Evolutionary conservation across 2,113 vertebrate species (phyloP).

Genomic region (Laterallus jamaicensis): DNA sequence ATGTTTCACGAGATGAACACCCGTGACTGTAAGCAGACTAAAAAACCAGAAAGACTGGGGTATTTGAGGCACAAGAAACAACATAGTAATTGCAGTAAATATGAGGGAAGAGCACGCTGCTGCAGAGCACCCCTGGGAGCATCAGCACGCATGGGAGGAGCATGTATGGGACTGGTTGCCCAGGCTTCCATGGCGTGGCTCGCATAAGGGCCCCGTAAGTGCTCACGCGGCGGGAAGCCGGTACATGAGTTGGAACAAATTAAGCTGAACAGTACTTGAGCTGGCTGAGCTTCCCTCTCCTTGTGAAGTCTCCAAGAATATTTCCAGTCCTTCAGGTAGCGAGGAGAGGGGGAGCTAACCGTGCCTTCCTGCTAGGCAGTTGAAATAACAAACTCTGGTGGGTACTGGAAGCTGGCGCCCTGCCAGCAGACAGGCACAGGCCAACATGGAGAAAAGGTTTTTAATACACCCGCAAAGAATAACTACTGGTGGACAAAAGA

Average conservation of each 20-base stretch:
- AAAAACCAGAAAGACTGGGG: not conserved
- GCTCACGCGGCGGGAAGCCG: fast-evolving
- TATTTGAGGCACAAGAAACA: not conserved
- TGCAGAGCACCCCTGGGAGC: not conserved
- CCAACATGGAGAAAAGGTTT: constrained; percentile 55
- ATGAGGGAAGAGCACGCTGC: not conserved
- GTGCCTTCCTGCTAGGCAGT: not conserved
- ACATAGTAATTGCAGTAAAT: not conserved
- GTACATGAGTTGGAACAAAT: constrained; percentile 20
- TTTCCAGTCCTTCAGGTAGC: constrained; percentile 24
- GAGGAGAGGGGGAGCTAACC: not conserved
- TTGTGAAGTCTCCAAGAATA: constrained; percentile 1
- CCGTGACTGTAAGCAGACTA: not conserved
- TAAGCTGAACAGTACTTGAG: constrained; percentile 13
- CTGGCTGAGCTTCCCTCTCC: not conserved
- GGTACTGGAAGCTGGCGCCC: constrained; percentile 54
- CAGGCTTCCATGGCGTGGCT: fast-evolving
- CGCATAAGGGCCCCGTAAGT: fast-evolving
- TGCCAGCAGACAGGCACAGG: constrained; percentile 68
- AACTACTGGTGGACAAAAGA: constrained; percentile 74
- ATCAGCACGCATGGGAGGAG: not conserved
- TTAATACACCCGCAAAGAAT: constrained; percentile 70
- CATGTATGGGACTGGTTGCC: fast-evolving
- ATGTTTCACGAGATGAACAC: not conserved
- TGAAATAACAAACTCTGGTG: constrained; percentile 62